Evolutionary conservation across 2,797 vertebrate species (phyloP), one percentile per base, ranked within the genome.

Genomic region (Anguilla obscura): DNA sequence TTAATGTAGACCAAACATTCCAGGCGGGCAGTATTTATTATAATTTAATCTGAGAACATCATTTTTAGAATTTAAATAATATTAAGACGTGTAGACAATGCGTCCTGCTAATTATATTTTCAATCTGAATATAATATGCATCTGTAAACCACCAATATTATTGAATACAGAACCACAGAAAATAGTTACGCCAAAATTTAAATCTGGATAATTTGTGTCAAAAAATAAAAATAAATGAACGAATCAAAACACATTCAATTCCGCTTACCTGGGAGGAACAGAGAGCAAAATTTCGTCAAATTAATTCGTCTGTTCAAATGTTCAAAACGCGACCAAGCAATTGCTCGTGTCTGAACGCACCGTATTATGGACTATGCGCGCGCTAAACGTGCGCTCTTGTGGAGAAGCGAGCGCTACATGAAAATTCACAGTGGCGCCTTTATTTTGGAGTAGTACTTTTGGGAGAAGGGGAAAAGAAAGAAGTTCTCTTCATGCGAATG

Each of bases 211-310:
- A 48, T 82, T 45, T 24, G 10, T 48, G 1, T 24, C 3, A 5
- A 21, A 45, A 80, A 10, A 27, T 9, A 69, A 69, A n/a, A 69
- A 63, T 45, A 45, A 45, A 45, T 5, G 40, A 69, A 69, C 24
- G 24, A 54, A 87, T 63, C 76, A 76, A 69, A 36, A 85, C 58
- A 33, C 18, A 63, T 56, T 56, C 14, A 33, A 63, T 66, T 45
- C 21, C 48, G 52, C 88, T 89, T 88, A 88, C 88, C 88, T 88
- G 66, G 3, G 9, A 40, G 1, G 30, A 40, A 21, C 33, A 52
- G 33, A 87, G 86, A 76, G 33, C 54, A n/a, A 86, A 36, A 66
- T 69, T 54, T 83, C 58, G 10, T 79, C 88, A n/a, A 50, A 69
- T 52, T 86, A 86, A 71, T 66, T 66, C 86, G 16, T 40, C 52